A percentile compares a stretch with the other conserved stretches of the same genome.
Evolutionary conservation across 2,113 vertebrate genomes (phyloP).

Genomic region (Eudorcas thomsonii): DNA sequence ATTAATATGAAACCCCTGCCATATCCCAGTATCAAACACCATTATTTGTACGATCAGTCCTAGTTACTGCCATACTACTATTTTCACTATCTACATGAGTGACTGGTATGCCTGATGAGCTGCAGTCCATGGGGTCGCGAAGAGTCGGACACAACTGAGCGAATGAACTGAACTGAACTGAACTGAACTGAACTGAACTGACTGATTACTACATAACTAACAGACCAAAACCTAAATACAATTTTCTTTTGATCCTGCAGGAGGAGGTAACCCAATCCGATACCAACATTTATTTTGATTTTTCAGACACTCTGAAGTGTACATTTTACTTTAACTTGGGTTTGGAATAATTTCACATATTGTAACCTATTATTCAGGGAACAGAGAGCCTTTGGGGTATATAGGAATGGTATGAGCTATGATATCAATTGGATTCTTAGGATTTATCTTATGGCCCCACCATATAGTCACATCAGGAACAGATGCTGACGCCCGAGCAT

Average conservation of each 20-base stretch:
- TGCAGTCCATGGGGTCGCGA: neutral
- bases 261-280: neutral
- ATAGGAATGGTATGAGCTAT: neutral
- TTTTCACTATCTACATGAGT: neutral
- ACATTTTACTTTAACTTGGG: neutral
- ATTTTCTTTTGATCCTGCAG: neutral
- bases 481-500: neutral
- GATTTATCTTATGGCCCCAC: neutral
- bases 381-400: neutral
- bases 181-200: neutral
- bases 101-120: neutral
- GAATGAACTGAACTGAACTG: neutral
- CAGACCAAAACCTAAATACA: neutral
- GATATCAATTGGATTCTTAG: neutral
- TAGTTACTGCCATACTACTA: neutral
- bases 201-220: neutral
- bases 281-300: neutral
- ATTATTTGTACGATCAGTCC: neutral
- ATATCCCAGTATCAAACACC: neutral
- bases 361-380: neutral
- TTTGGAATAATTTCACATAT: neutral
- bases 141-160: neutral
- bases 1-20: neutral
- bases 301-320: neutral
- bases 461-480: neutral